Evolutionary conservation across 37 sponge, comb jelly and placozoan species (phyloP), one percentile per base, ranked within the genome.

Genomic region (Ephydatia muelleri): DNA sequence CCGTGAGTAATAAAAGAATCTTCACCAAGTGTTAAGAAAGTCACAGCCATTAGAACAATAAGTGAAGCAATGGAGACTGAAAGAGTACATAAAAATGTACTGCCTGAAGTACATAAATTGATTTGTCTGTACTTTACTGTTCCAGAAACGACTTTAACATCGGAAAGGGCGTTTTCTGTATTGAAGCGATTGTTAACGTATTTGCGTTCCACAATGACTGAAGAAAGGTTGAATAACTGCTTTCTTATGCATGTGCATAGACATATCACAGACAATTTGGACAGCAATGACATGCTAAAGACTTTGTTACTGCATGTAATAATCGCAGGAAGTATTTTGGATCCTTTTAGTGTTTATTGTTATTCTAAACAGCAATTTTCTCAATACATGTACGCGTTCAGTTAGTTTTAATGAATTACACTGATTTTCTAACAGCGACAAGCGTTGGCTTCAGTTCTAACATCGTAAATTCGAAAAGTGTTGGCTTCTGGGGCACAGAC

Each of bases 141-240:
- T 67, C 93, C 93, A 67, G 79, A 88, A 67, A 85, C 89, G 3
- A 85, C 93, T 9, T 80, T 86, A 0, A 92, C 93, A 73, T 77
- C 89, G 14, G 89, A 92, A 76, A 76, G 88, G 57, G n/a, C 75
- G 5, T 84, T 92, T 70, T 92, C 88, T n/a, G 75, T n/a, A n/a
- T n/a, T n/a, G n/a, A n/a, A n/a, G n/a, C n/a, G n/a, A n/a, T n/a
- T n/a, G n/a, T n/a, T n/a, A n/a, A n/a, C n/a, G n/a, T n/a, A n/a
- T n/a, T n/a, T n/a, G n/a, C n/a, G n/a, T n/a, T n/a, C n/a, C n/a
- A n/a, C n/a, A n/a, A n/a, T n/a, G n/a, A n/a, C n/a, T n/a, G n/a
- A n/a, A n/a, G n/a, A n/a, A n/a, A n/a, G n/a, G n/a, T n/a, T n/a
- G n/a, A n/a, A n/a, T n/a, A n/a, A n/a, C n/a, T n/a, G n/a, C n/a